Conservation (phyloP, 92 coral and sea anemone species). For the Pocillopora grandis region DNA sequence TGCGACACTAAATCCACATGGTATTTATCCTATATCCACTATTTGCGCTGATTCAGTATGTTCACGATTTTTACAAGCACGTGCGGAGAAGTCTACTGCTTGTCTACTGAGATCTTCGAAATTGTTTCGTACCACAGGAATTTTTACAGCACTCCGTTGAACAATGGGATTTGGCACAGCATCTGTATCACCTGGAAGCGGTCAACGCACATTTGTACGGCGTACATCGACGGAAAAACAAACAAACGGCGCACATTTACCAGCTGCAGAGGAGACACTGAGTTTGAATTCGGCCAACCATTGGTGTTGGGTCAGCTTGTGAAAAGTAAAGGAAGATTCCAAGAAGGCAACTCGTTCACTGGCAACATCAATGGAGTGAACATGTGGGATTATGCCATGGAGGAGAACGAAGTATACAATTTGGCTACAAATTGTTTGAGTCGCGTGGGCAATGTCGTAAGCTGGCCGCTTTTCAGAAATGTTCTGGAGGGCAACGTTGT, state of each 20-base stretch:
- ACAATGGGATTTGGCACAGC: slow-evolving; percentile 51
- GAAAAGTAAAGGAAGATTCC: background rate
- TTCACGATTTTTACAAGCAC: too few species aligned
- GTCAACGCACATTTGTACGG: slow-evolving; percentile 14
- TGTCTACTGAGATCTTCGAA: too few species aligned
- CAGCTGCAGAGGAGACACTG: background rate
- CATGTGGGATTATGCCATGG: slow-evolving; percentile 14
- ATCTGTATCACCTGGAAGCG: slow-evolving; percentile 49
- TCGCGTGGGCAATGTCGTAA: slow-evolving; percentile 6
- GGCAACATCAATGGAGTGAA: slow-evolving; percentile 21
- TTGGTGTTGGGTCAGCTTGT: slow-evolving; percentile 5
- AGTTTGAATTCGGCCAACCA: background rate
- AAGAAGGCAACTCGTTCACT: background rate
- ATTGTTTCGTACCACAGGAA: background rate
- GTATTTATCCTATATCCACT: too few species aligned
- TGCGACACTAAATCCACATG: too few species aligned
- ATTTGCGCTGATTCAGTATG: too few species aligned
- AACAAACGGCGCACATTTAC: background rate
- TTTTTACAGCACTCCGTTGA: slow-evolving; percentile 29
- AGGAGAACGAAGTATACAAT: background rate
- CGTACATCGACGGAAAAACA: slow-evolving; percentile 42
- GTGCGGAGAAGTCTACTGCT: too few species aligned
- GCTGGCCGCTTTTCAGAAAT: slow-evolving; percentile 11
- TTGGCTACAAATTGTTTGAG: background rate
- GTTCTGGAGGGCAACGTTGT: background rate